Evolutionary conservation across 2,113 vertebrate genomes (phyloP), one percentile per base, ranked within the genome.

Genomic region (Recurvirostra avosetta): DNA sequence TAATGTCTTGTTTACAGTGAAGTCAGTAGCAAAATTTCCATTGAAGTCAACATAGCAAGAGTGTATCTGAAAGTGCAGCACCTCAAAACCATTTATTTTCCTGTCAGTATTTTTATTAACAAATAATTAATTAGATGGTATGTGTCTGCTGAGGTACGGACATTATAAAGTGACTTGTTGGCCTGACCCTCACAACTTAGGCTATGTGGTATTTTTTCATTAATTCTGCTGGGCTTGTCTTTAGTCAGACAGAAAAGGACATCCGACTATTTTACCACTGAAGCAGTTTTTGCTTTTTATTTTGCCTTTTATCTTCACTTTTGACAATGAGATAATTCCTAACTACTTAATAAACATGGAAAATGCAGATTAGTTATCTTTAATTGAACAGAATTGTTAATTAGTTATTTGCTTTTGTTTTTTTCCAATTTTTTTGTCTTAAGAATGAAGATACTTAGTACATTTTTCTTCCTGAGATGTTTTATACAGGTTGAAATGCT

Each of bases 291-390:
- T 88, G 32, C 16, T 65, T 92, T 92, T 76, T 81, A n/a, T 82
- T 89, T 93, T 91, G 32, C 18, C 20, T 92, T 93, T 82, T 59
- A 5, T 55, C 16, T 90, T 93, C 8, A 49, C 25, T 86, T 88
- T 77, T 75, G 36, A 25, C 36, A 63, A 36, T 30, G 15, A 70
- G 25, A 29, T 81, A 91, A 20, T 80, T 70, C 15, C 30, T 66
- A 86, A 67, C 47, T 86, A 76, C 25, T 55, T 63, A 71, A 50
- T 79, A 79, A 86, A 58, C 7, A 29, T 12, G 14, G 13, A 0
- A 5, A 47, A 49, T 53, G 32, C 34, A 81, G 49, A 36, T 74
- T 49, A 62, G 41, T n/a, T 86, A 3, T 83, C 19, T 40, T 80
- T 61, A 66, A 14, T 63, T 71, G 26, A 78, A 62, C 23, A 66